Evolutionary conservation across 2,113 vertebrate genomes (phyloP), one percentile per base, ranked within the genome.

Genomic region (Scomber scombrus): DNA sequence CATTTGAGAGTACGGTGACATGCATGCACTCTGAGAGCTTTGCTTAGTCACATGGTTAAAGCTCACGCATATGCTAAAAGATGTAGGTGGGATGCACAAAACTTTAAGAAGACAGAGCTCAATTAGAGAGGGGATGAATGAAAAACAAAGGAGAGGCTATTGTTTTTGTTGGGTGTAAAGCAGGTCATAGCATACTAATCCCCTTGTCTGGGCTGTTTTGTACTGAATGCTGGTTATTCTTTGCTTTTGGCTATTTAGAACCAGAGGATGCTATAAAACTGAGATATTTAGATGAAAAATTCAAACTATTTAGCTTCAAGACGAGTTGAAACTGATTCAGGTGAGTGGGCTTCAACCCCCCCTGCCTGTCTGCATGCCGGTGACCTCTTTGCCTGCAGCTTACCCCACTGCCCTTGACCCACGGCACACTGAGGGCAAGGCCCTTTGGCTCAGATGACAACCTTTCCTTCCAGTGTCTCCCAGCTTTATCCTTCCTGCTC

Each of bases 171-270:
- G 79, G 62, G 54, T 85, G 80, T 84, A 87, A 93, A 93, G 88
- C 87, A 81, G 92, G 93, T 93, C 90, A 92, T 71, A 52, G 80
- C 77, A 79, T 80, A 29, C 68, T 87, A 94, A 94, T 93, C 91
- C 85, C 78, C 77, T 89, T 71, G 88, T 70, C 85, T 90, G 78
- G 52, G 67, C 67, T 79, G 78, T 81, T 45, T 50, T 63, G 34
- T 51, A 23, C 11, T 78, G 47, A 43, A 68, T 34, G 43, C 43
- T 34, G 71, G 54, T 15, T 52, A 26, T 43, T 75, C 55, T 16
- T 51, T 51, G 43, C 31, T 68, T 21, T 88, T 0, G 23, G 58
- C 71, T 52, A 5, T 63, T 61, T 65, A 50, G 51, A 50, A 54
- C 43, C 62, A 71, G 45, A 67, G 51, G 55, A 29, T 51, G 58